Evolutionary conservation across 1,140 invertebrate species (phyloP).

Genomic region (Bombus haemorrhoidalis): DNA sequence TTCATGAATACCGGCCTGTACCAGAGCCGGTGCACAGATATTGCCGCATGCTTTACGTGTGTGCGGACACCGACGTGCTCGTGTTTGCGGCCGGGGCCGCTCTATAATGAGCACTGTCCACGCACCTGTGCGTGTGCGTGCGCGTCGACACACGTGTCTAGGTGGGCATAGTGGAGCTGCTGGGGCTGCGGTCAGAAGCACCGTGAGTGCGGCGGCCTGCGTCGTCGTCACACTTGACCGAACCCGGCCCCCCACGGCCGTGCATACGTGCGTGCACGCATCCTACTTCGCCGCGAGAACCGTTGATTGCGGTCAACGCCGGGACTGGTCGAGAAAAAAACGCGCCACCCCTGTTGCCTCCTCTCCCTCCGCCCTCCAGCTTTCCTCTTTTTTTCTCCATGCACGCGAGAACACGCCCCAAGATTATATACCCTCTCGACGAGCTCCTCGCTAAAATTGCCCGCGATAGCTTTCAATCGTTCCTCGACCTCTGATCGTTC

Average conservation of each 20-base stretch:
- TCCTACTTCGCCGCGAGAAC: conserved; percentile 48
- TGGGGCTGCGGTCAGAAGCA: conserved; percentile 43
- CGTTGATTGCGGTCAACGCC: conserved; percentile 69
- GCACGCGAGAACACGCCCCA: conserved; percentile 29
- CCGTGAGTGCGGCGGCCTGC: conserved; percentile 51
- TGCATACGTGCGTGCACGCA: conserved; percentile 42
- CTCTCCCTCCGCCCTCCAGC: too few species aligned
- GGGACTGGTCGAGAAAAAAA: conserved; percentile 54
- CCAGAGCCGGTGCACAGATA: not conserved
- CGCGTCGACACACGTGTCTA: conserved; percentile 18
- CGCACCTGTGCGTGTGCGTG: conserved; percentile 52
- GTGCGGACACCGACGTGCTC: conserved; percentile 29
- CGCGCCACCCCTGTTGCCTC: conserved; percentile 31
- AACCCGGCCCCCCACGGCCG: not conserved
- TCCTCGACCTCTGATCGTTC: not conserved
- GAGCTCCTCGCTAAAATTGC: not conserved
- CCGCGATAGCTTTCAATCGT: not conserved
- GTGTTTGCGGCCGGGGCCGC: conserved; percentile 48
- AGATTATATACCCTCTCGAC: conserved; percentile 5
- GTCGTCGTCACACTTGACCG: conserved; percentile 51
- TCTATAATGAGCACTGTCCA: conserved; percentile 33
- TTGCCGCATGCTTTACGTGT: conserved; percentile 30
- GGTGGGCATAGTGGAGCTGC: not conserved
- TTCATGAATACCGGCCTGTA: conserved; percentile 28
- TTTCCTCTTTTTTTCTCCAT: not conserved